Evolutionary conservation across 2,888 invertebrate species (phyloP).

Genomic region (Phoronis australis): DNA sequence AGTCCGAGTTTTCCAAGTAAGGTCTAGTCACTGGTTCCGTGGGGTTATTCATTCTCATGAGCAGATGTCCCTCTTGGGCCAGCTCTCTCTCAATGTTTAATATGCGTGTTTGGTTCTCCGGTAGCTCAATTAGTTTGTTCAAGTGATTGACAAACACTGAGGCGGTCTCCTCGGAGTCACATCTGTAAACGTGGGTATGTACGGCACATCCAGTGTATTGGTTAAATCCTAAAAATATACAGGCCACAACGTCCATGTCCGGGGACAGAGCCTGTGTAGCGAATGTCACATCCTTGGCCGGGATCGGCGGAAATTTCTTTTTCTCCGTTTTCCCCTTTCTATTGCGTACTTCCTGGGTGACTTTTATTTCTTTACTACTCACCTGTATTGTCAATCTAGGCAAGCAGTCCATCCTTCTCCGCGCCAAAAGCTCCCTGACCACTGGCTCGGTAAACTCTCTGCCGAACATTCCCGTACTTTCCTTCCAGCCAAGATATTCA

Average conservation of each 20-base stretch:
- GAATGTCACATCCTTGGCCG: constrained; percentile 60
- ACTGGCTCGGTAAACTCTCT: constrained; percentile 79
- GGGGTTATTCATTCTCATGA: background rate
- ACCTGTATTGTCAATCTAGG: constrained; percentile 65
- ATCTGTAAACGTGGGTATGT: constrained; percentile 91
- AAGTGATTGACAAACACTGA: constrained; percentile 78
- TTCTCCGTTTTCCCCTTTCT: constrained; percentile 54
- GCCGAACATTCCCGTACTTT: constrained; percentile 81
- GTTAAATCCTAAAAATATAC: constrained; percentile 86
- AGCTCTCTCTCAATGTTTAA: constrained; percentile 66
- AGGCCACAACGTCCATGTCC: constrained; percentile 83
- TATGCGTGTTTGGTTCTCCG: constrained; percentile 81
- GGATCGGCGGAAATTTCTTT: constrained; percentile 68
- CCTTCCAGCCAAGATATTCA: constrained; percentile 84
- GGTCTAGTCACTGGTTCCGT: background rate
- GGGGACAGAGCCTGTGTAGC: constrained; percentile 68
- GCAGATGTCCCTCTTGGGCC: constrained; percentile 27
- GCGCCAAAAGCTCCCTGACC: constrained; percentile 74
- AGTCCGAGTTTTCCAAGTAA: background rate
- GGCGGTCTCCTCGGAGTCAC: constrained; percentile 90
- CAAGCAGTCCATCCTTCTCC: constrained; percentile 76
- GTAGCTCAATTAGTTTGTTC: constrained; percentile 71
- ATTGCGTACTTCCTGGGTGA: constrained; percentile 70
- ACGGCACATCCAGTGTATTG: constrained; percentile 90
- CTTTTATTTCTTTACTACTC: constrained; percentile 85